Conservation (phyloP, 2,113 vertebrate genomes). For the Kryptolebias marmoratus region DNA sequence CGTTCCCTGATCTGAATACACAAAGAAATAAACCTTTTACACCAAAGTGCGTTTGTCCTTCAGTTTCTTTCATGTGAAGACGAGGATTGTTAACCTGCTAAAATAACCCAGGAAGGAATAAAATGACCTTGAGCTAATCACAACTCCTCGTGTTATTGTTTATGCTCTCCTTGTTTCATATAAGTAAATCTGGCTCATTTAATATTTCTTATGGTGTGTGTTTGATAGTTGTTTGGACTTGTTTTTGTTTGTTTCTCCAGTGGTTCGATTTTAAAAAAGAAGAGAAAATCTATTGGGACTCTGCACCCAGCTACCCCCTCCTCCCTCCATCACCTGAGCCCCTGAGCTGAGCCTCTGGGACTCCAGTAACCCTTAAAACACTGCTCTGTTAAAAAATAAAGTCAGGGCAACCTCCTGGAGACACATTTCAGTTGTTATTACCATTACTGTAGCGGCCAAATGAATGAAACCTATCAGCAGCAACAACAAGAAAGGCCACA, state of each 20-base stretch:
- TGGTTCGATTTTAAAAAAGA: not conserved
- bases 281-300: slow-evolving; percentile 9
- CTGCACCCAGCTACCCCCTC: slow-evolving; percentile 35
- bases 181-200: slow-evolving; percentile 3
- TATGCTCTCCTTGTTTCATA: too few species aligned
- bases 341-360: slow-evolving; percentile 1
- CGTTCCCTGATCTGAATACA: too few species aligned
- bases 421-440: not conserved
- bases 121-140: too few species aligned
- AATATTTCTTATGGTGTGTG: not conserved
- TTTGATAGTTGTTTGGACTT: slow-evolving; percentile 3
- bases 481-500: too few species aligned
- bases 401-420: not conserved
- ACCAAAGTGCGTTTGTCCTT: too few species aligned
- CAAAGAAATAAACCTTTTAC: too few species aligned
- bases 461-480: not conserved
- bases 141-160: too few species aligned
- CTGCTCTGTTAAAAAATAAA: not conserved
- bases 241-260: not conserved
- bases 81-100: too few species aligned
- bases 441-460: not conserved
- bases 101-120: too few species aligned
- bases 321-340: slow-evolving; percentile 45
- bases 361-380: not conserved
- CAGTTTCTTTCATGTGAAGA: too few species aligned